Conservation (phyloP, 2,888 invertebrate genomes). For the Eupithecia inturbata region DNA sequence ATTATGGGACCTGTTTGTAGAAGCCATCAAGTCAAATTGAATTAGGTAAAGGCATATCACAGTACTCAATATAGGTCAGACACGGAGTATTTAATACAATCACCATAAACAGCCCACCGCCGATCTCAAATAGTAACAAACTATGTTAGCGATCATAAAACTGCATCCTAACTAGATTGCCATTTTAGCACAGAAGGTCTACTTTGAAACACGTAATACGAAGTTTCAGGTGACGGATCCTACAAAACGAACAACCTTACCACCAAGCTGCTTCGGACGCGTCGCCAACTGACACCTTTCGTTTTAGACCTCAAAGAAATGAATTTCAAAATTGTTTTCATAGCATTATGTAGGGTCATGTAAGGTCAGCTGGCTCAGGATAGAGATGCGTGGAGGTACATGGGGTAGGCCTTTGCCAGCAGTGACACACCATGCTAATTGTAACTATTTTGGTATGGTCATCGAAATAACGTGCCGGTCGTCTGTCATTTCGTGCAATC, state of each 20-base stretch:
- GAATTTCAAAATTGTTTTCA: neutral
- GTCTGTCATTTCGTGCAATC: neutral
- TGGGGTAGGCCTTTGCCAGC: neutral
- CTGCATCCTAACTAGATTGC: conserved; percentile 42
- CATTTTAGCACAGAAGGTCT: conserved; percentile 7
- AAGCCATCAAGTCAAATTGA: neutral
- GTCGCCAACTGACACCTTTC: neutral
- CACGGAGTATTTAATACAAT: conserved; percentile 44
- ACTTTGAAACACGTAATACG: neutral
- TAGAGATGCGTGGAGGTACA: neutral
- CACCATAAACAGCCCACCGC: conserved; percentile 39
- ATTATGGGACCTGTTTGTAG: neutral
- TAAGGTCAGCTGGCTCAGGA: neutral
- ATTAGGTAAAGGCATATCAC: no score
- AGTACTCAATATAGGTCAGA: neutral
- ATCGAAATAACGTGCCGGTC: neutral
- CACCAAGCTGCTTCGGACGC: neutral
- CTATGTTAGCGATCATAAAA: conserved; percentile 47
- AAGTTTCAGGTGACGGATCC: neutral
- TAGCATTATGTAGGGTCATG: neutral
- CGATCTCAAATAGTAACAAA: conserved; percentile 42
- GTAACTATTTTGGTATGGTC: neutral
- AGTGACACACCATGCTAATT: neutral
- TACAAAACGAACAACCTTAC: neutral
- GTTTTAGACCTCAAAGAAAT: neutral